Evolutionary conservation across 2,797 vertebrate species (phyloP), one percentile per base, ranked within the genome.

Genomic region (Myotis vivesi): DNA sequence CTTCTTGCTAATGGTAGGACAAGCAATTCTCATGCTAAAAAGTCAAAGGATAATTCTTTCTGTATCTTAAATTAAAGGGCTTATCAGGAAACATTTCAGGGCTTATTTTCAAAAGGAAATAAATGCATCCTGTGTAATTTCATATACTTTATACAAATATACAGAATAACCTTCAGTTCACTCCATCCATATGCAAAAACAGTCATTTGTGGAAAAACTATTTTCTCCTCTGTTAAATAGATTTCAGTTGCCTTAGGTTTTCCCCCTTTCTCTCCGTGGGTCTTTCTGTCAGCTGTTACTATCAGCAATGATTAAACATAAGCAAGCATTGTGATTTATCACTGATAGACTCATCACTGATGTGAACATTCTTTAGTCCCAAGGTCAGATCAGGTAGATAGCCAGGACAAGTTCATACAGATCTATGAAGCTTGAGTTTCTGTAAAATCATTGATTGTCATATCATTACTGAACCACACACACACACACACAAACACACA

Each of bases 221-320:
- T 90, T 28, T 28, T 75, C 28, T 62, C 77, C 71, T 93, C 41
- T 83, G 46, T 85, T 96, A 85, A 95, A 95, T 92, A 96, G 38
- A 79, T 95, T 96, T 96, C 91, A 94, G 71, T 81, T 96, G 94
- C 68, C 95, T 95, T 92, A 91, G 84, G 73, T 96, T 97, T 96
- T 95, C 85, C 85, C 83, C 23, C 93, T 41, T 72, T 87, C 12
- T 93, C 19, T 80, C 41, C 49, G 92, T 16, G 25, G 68, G 94
- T 97, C 96, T 98, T 96, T 89, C 96, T 98, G 97, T 98, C 97
- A 98, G 93, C 95, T 97, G 91, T 97, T 97, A 93, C 97, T 98
- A 97, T 98, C 97, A 98, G 97, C 94, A 96, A 97, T 98, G 97
- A 98, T 98, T 97, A 98, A 98, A 98, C 97, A 97, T 97, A 98